phyloP scores from a whole-genome alignment of 2,113 vertebrate genomes.

The Mungos mungo region DNA sequence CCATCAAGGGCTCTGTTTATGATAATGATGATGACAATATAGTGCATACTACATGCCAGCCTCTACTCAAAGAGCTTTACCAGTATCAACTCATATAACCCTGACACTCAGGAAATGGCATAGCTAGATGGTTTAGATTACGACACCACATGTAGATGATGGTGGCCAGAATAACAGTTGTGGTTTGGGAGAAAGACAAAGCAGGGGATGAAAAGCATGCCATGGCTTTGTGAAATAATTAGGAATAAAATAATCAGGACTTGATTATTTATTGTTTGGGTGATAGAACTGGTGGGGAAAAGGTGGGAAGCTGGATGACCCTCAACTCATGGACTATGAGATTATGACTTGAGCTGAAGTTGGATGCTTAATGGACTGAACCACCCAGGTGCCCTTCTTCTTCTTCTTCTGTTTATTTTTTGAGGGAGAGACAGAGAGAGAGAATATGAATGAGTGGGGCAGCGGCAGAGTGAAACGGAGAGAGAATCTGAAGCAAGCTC shows the following conservation, averaged over 20 bases:
- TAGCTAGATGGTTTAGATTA: neutral
- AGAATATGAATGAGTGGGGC: no score
- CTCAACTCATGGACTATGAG: neutral
- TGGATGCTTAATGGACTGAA: no score
- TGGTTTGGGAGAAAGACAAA: neutral
- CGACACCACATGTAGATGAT: neutral
- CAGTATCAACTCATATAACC: neutral
- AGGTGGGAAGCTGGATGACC: neutral
- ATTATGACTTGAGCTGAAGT: no score
- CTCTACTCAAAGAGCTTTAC: neutral
- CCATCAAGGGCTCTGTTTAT: neutral
- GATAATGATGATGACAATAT: neutral
- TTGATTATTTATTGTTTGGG: neutral
- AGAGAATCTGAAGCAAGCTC: no score
- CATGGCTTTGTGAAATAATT: neutral
- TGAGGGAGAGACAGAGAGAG: no score
- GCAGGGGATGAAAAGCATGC: neutral
- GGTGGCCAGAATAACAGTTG: neutral
- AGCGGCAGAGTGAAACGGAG: no score
- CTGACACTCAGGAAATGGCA: neutral
- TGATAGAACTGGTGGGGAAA: neutral
- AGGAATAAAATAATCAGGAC: neutral
- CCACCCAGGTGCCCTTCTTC: no score
- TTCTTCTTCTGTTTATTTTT: no score
- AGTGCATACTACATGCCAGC: neutral